Base-by-base conservation (phyloP, 2,113 vertebrate genomes). In the Motacilla tschutschensis region DNA sequence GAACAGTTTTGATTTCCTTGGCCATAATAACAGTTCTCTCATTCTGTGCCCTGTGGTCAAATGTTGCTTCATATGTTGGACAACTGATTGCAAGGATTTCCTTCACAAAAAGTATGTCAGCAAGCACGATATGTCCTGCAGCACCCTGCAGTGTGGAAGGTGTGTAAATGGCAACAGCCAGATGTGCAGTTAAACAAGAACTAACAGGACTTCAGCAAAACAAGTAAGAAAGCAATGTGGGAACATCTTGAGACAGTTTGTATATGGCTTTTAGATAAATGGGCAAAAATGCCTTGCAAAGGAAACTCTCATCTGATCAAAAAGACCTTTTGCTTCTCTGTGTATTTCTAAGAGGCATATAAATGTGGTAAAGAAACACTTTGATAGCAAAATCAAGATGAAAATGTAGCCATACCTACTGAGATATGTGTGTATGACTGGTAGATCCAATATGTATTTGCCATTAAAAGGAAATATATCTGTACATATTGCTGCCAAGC, bases 311-410 rank as follows among this genome's bases (percentile, higher is more conserved):
- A 73, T 83, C 66, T 2, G 2, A 72, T 67, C 79, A 48, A 60
- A 55, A 88, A 60, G 58, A 51, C 19, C 17, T 84, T 84, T 71
- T 2, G 1, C 17, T 81, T 78, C 33, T 26, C 72, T 60, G 12
- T 38, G 24, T 65, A 70, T 94, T 79, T 94, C 95, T 90, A 46
- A 92, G 64, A 41, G 72, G 59, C 57, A 51, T 72, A 91, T 67
- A 83, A 93, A 88, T 46, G 79, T 89, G 47, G 29, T 76, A 80
- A 92, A 66, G 43, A 85, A 93, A 47, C 38, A 83, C 43, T 95
- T 91, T 87, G 72, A 83, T 79, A 94, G 66, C 51, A 86, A 40
- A 85, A 36, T 60, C 75, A 53, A 29, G 74, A 88, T 58, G 79
- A 88, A 93, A 95, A 91, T 73, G 85, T 54, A 80, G 51, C 76